Evolutionary conservation across 1,140 invertebrate genomes (phyloP).

Genomic region (Trigoniulus corallinus): DNA sequence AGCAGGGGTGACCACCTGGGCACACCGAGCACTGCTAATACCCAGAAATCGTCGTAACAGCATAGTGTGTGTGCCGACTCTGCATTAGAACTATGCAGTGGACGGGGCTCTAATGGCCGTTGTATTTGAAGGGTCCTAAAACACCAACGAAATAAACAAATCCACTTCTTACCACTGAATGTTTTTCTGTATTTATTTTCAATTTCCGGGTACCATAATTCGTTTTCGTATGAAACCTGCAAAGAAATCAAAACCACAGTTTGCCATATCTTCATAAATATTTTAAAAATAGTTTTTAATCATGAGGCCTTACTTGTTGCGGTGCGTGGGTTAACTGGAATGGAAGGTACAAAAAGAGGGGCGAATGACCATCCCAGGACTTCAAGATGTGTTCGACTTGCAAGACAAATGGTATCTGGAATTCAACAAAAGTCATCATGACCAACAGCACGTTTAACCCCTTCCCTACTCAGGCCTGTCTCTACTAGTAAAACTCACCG

Average conservation of each 20-base stretch:
- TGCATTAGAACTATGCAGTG: no score
- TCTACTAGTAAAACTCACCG: neutral
- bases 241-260: no score
- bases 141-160: no score
- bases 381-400: neutral
- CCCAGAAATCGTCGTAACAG: no score
- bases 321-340: neutral
- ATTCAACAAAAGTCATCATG: no score
- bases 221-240: neutral
- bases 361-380: neutral
- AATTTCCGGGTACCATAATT: neutral
- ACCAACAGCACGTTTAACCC: no score
- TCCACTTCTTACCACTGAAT: neutral
- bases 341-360: neutral
- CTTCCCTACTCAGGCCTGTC: no score
- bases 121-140: no score
- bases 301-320: neutral
- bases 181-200: neutral
- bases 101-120: no score
- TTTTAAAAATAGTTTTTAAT: neutral
- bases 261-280: neutral
- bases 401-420: neutral
- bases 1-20: no score
- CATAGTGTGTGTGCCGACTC: no score
- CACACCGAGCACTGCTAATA: no score